These are phyloP conservation scores for Drosophila melanosoma DNA, from an alignment of 2,888 invertebrate species.

Conservation along the genomic window DNA sequence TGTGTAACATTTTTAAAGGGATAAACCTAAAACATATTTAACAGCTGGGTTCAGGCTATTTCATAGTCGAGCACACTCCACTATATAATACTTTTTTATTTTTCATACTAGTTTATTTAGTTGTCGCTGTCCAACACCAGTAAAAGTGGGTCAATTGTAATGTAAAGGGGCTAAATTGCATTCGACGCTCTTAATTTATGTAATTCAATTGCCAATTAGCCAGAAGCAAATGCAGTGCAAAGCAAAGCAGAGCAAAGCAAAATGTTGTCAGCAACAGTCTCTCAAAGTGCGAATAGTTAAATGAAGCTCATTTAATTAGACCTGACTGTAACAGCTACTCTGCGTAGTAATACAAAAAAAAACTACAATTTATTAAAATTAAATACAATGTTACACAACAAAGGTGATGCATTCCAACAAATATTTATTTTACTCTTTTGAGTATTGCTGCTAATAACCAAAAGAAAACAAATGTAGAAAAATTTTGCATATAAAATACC, in stretches of 20 bases:
- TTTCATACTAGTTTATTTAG: slow-evolving; percentile 1
- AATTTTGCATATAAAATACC: neutral
- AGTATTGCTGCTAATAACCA: neutral
- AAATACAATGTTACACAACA: neutral
- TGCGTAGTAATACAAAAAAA: neutral
- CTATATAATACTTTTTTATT: neutral
- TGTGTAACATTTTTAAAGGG: neutral
- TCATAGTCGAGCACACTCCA: neutral
- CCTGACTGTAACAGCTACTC: neutral
- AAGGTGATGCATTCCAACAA: neutral
- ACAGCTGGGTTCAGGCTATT: neutral
- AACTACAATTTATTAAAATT: neutral
- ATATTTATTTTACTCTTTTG: no score
- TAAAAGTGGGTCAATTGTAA: slow-evolving; percentile 62
- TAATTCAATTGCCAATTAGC: slow-evolving; percentile 72
- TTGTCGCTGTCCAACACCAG: neutral
- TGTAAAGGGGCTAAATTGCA: slow-evolving; percentile 56
- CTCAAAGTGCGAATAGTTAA: slow-evolving; percentile 40
- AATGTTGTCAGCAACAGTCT: slow-evolving; percentile 21
- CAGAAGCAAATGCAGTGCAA: slow-evolving; percentile 15
- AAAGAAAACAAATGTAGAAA: neutral
- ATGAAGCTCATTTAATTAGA: slow-evolving; percentile 28
- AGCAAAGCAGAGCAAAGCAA: slow-evolving; percentile 3
- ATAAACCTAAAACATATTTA: neutral
- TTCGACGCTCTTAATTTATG: slow-evolving; percentile 63